Evolutionary conservation across 2,113 vertebrate genomes (phyloP).

Genomic region (Charadrius vociferus): DNA sequence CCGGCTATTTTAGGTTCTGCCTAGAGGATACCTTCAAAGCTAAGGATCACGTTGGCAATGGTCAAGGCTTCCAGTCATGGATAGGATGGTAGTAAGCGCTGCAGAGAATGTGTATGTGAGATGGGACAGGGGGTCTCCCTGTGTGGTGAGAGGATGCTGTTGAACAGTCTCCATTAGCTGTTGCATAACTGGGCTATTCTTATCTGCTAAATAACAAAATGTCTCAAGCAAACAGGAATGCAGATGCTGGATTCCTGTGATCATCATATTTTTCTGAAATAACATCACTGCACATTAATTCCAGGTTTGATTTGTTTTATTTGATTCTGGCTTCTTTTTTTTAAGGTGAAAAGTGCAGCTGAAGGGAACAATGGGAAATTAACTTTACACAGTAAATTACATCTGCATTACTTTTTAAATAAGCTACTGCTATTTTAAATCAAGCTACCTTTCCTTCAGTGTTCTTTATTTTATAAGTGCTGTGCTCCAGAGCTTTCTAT

Average conservation of each 20-base stretch:
- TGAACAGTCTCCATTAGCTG: not conserved
- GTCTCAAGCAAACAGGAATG: not conserved
- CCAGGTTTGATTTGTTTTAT: not conserved
- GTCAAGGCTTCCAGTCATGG: not conserved
- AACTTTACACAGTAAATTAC: not conserved
- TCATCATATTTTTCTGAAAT: not conserved
- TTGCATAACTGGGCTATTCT: not conserved
- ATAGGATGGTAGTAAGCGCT: not conserved
- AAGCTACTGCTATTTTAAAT: constrained; percentile 15
- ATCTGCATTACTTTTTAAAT: constrained; percentile 9
- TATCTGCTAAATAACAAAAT: not conserved
- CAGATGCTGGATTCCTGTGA: not conserved
- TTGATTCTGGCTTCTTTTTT: not conserved
- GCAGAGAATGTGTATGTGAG: not conserved
- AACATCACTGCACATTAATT: not conserved
- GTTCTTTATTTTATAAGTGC: constrained; percentile 21
- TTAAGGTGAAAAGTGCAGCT: not conserved
- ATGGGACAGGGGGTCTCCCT: not conserved
- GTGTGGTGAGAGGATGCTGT: not conserved
- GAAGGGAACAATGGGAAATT: not conserved
- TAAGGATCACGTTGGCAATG: not conserved
- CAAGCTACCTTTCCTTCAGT: not conserved
- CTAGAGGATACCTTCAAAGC: not conserved
- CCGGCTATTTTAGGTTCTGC: not conserved
- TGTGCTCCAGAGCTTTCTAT: not conserved